Conservation (phyloP, 2,113 vertebrate genomes). For the Poeciliopsis retropinna region DNA sequence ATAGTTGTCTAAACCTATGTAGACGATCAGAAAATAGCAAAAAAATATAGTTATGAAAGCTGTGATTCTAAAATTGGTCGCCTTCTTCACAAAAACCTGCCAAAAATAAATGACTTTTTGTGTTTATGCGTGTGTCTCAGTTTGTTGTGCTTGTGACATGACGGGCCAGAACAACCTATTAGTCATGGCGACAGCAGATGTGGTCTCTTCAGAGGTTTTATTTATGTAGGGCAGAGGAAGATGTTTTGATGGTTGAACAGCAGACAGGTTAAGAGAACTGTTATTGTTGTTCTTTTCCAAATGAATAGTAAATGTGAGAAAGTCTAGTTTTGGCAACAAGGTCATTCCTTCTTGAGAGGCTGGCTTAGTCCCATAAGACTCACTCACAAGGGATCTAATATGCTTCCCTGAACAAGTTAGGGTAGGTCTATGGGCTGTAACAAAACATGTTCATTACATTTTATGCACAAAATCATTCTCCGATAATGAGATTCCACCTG, state of each 20-base stretch:
- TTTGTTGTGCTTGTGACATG: constrained; percentile 5
- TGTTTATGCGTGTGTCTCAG: not conserved
- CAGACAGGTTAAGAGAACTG: constrained; percentile 14
- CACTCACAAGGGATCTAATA: not conserved
- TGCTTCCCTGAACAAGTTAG: too few relatives aligned
- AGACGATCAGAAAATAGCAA: not conserved
- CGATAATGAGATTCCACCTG: too few relatives aligned
- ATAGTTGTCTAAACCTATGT: too few relatives aligned
- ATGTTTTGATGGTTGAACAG: constrained; percentile 24
- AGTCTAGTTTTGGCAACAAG: constrained; percentile 16
- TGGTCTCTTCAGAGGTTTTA: constrained; percentile 15
- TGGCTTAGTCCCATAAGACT: constrained; percentile 1
- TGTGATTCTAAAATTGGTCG: constrained; percentile 8
- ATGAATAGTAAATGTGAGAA: constrained; percentile 23
- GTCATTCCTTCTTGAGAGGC: not conserved
- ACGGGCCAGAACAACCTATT: constrained; percentile 21
- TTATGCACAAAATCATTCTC: too few relatives aligned
- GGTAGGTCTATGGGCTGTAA: too few relatives aligned
- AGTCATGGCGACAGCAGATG: not conserved
- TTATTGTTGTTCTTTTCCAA: constrained; percentile 21
- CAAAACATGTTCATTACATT: too few relatives aligned
- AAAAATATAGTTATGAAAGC: constrained; percentile 5
- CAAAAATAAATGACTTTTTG: constrained; percentile 7
- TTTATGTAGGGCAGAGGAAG: constrained; percentile 3
- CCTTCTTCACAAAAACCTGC: not conserved